Percentiles rank a stretch among this genome's conserved stretches.
These are phyloP conservation scores for Salvelinus fontinalis DNA, from an alignment of 2,113 vertebrate genomes.

Conservation along the genomic window DNA sequence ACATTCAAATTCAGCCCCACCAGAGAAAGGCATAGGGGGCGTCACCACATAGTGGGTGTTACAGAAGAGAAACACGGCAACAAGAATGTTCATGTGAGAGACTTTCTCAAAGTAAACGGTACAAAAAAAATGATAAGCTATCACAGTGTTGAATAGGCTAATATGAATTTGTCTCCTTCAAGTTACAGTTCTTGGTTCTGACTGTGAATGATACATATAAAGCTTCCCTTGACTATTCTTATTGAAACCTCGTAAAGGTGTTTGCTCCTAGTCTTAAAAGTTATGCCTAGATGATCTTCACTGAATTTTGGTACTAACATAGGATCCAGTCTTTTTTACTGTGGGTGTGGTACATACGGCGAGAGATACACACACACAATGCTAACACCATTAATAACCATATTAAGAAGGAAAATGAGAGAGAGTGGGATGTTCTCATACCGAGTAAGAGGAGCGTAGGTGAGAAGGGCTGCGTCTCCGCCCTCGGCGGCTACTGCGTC, in stretches of 20 bases:
- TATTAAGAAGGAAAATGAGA: constrained; percentile 1
- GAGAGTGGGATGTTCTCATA: constrained; percentile 67
- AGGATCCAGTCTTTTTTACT: too few relatives aligned
- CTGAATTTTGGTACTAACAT: too few relatives aligned
- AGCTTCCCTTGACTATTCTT: too few relatives aligned
- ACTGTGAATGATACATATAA: not conserved
- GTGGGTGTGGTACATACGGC: too few relatives aligned
- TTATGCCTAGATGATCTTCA: too few relatives aligned
- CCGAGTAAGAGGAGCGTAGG: constrained; percentile 84
- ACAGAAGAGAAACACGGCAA: constrained; percentile 99
- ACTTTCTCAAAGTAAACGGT: constrained; percentile 79
- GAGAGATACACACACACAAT: not conserved
- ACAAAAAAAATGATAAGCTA: constrained; percentile 85
- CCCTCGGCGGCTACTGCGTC: constrained; percentile 79
- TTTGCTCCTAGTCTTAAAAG: too few relatives aligned
- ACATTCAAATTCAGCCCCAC: constrained; percentile 99
- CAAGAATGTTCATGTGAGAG: constrained; percentile 99
- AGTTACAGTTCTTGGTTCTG: not conserved
- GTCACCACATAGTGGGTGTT: constrained; percentile 98
- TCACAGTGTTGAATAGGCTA: constrained; percentile 37
- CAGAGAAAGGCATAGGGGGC: constrained; percentile 90
- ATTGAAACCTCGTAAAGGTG: too few relatives aligned
- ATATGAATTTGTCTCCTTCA: not conserved
- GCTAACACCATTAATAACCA: not conserved
- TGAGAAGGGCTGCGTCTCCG: constrained; percentile 77